Base-by-base conservation (phyloP, 2,797 vertebrate species). In the Haliaeetus albicilla region DNA sequence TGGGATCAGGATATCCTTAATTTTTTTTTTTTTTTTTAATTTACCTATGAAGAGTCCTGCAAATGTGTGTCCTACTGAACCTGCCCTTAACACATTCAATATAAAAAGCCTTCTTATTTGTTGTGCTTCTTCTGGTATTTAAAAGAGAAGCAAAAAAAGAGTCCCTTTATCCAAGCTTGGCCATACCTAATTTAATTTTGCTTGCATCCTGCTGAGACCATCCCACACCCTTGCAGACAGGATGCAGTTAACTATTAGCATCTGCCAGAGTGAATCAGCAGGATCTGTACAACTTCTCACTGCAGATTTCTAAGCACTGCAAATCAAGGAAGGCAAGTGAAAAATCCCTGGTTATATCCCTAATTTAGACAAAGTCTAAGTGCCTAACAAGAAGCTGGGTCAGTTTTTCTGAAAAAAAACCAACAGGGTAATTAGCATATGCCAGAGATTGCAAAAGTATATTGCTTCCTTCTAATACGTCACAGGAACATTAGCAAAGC, bases 231-330 rank as follows among this genome's bases (percentile, higher is more conserved):
- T 82, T 89, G 64, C 44, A 94, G 95, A 51, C 75, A 95, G 75
- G 91, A 85, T 74, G 83, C 75, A 85, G 86, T 89, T 95, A 93
- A 89, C 86, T 82, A 84, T 75, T 61, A 90, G 64, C 91, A 93
- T 93, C 68, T 90, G 46, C 41, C 53, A 71, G 84, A 94, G 90
- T 96, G 95, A 96, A 95, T 96, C 95, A 96, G 95, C 95, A 97
- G 91, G 94, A 93, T 93, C 81, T 64, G 60, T 33, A 61, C 70
- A 90, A 82, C 67, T 94, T 89, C 82, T 81, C 65, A 71, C 85
- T 95, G 93, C 87, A 96, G 94, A 95, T n/a, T 65, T 75, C 82
- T 65, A 87, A 65, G 87, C 57, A 44, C 51, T 44, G 87, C 65
- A 90, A 88, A 96, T 80, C 57, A 94, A 86, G 59, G n/a, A 76